Evolutionary conservation across 2,113 vertebrate species (phyloP).

Genomic region (Periophthalmus modestus): DNA sequence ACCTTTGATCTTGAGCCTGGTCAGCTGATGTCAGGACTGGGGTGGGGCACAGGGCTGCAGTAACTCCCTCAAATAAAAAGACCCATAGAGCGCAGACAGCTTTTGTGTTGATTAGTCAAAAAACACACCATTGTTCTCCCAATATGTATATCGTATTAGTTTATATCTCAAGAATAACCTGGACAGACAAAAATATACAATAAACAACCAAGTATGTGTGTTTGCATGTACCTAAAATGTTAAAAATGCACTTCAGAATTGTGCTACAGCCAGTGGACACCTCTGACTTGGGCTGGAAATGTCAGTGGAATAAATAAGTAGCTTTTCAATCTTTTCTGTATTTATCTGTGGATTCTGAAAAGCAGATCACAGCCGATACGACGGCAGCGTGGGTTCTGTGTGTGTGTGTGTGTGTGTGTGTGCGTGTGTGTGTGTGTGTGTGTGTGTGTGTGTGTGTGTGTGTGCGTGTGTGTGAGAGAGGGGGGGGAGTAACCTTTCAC

Average conservation of each 20-base stretch:
- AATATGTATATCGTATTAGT: background rate
- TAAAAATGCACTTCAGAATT: slow-evolving; percentile 33
- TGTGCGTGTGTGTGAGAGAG: slow-evolving; percentile 6
- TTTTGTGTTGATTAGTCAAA: background rate
- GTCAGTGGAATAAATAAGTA: slow-evolving; percentile 77
- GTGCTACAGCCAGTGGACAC: slow-evolving; percentile 55
- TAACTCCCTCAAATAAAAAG: no score
- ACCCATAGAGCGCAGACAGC: no score
- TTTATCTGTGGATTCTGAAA: slow-evolving; percentile 77
- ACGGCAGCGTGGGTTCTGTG: slow-evolving; percentile 29
- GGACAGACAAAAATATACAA: background rate
- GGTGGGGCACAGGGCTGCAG: no score
- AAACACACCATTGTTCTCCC: background rate
- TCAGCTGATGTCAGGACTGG: no score
- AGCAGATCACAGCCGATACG: slow-evolving; percentile 68
- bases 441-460: background rate
- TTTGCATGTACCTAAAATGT: background rate
- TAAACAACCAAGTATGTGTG: slow-evolving; percentile 7
- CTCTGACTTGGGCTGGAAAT: slow-evolving; percentile 72
- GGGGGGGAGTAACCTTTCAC: slow-evolving; percentile 86
- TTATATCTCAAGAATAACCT: no score
- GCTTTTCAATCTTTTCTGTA: slow-evolving; percentile 70
- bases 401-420: background rate
- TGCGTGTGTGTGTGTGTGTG: slow-evolving; percentile 3
- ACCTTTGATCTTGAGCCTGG: no score